Evolutionary conservation across 2,888 invertebrate species (phyloP), one percentile per base, ranked within the genome.

Genomic region (Sturmia bella): DNA sequence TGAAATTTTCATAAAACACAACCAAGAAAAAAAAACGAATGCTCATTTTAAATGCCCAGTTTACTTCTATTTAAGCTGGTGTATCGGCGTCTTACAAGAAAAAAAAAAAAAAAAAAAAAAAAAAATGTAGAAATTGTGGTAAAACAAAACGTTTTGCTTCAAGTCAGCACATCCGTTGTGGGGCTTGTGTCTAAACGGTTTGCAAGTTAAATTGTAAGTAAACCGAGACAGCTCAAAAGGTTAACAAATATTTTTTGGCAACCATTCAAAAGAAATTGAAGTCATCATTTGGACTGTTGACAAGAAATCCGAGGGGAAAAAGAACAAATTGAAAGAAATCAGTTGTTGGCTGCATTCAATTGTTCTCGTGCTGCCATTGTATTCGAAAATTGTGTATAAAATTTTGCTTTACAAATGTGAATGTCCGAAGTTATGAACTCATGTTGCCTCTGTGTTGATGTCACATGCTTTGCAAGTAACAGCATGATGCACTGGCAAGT

Each of bases 201-300:
- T 72, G 59, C 9, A 24, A 52, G 21, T 45, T n/a, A 43, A 41
- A 13, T 13, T 52, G 19, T 37, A 43, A 15, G 24, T 24, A 45
- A 6, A 41, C 2, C n/a, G 41, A 24, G 50, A 59, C 37, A 48
- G 56, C 39, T 27, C 15, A 69, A 72, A 57, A 78, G 64, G 64
- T 76, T 76, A 77, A 73, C 56, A 69, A 81, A 73, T 73, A 11
- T 57, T 81, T 50, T 45, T 74, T 81, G 76, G 81, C 81, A 69
- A 24, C 11, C 37, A 37, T 63, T 68, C 72, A 76, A 75, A n/a
- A 66, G 50, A 66, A 70, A 75, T 13, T 70, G 27, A 45, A 59
- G 56, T 45, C 61, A 76, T 66, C 59, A 72, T 15, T 81, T 66
- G 72, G 66, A 73, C 6, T 21, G 39, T 45, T 66, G 64, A 74